These are phyloP conservation scores for Sinelater perroti DNA, from an alignment of 2,888 invertebrate species.

Conservation along the genomic window DNA sequence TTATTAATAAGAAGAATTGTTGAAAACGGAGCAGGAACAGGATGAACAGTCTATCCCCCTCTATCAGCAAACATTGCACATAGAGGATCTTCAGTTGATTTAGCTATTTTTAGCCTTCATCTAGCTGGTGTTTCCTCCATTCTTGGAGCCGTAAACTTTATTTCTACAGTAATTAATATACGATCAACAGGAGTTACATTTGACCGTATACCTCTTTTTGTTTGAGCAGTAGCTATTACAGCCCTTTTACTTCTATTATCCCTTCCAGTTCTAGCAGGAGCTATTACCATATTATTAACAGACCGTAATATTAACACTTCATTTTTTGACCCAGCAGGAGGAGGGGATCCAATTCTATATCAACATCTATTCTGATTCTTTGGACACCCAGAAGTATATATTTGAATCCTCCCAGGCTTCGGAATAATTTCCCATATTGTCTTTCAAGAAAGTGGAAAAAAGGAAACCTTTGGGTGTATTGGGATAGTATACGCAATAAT, in stretches of 20 bases:
- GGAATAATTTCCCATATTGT: slow-evolving; percentile 84
- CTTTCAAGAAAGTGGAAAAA: slow-evolving; percentile 77
- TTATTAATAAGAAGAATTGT: slow-evolving; percentile 71
- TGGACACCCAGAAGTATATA: slow-evolving; percentile 88
- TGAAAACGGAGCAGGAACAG: no score
- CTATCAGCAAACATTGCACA: slow-evolving; percentile 71
- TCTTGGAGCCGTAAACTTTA: slow-evolving; percentile 82
- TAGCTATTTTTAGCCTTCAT: slow-evolving; percentile 80
- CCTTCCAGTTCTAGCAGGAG: slow-evolving; percentile 80
- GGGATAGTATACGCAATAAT: slow-evolving; percentile 87
- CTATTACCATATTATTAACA: slow-evolving; percentile 80
- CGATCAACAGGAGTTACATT: slow-evolving; percentile 63
- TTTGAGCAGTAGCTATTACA: slow-evolving; percentile 76
- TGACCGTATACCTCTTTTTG: slow-evolving; percentile 76
- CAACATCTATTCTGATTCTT: slow-evolving; percentile 91
- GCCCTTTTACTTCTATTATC: slow-evolving; percentile 70
- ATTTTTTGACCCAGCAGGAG: slow-evolving; percentile 82
- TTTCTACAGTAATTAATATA: slow-evolving; percentile 78
- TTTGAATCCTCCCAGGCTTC: slow-evolving; percentile 85
- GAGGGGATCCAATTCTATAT: slow-evolving; percentile 82
- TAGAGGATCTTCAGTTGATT: slow-evolving; percentile 73
- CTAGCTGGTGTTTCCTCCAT: slow-evolving; percentile 78
- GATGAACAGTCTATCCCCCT: no score
- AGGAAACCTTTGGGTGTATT: slow-evolving; percentile 75
- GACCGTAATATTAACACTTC: slow-evolving; percentile 84